Evolutionary conservation across 2,113 vertebrate species (phyloP).

Genomic region (Etheostoma cragini): DNA sequence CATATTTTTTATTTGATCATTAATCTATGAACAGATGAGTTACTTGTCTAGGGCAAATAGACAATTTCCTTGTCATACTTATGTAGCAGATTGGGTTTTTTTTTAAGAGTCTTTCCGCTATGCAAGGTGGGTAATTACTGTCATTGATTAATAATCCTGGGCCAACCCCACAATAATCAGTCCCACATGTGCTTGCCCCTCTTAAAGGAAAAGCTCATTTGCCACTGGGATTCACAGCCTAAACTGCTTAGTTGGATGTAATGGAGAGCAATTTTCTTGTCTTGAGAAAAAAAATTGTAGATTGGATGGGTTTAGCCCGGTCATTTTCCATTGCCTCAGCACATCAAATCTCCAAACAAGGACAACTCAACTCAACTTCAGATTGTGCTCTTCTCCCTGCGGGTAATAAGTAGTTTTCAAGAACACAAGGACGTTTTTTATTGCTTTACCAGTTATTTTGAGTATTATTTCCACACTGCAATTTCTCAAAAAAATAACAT

Average conservation of each 20-base stretch:
- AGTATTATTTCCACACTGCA: constrained; percentile 46
- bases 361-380: constrained; percentile 66
- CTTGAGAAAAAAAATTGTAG: constrained; percentile 51
- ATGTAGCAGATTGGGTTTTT: constrained; percentile 58
- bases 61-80: constrained; percentile 76
- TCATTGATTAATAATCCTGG: constrained; percentile 85
- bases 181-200: constrained; percentile 81
- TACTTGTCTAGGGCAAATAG: constrained; percentile 71
- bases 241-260: constrained; percentile 79
- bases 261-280: constrained; percentile 85
- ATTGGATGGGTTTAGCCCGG: constrained; percentile 54
- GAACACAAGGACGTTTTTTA: constrained; percentile 73
- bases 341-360: constrained; percentile 68
- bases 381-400: constrained; percentile 56
- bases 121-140: constrained; percentile 83
- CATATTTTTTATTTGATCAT: constrained; percentile 62
- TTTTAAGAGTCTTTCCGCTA: constrained; percentile 65
- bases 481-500: constrained; percentile 57
- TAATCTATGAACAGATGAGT: constrained; percentile 62
- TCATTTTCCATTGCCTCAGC: constrained; percentile 74
- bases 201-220: constrained; percentile 78
- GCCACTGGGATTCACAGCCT: constrained; percentile 76
- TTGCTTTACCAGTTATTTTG: constrained; percentile 49
- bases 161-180: constrained; percentile 79
- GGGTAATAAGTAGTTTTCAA: constrained; percentile 53